Percentiles rank a stretch among this genome's conserved stretches.
Conservation (phyloP, 37 sponge, comb jelly and placozoan species). For the Hexactinellida sp. region DNA sequence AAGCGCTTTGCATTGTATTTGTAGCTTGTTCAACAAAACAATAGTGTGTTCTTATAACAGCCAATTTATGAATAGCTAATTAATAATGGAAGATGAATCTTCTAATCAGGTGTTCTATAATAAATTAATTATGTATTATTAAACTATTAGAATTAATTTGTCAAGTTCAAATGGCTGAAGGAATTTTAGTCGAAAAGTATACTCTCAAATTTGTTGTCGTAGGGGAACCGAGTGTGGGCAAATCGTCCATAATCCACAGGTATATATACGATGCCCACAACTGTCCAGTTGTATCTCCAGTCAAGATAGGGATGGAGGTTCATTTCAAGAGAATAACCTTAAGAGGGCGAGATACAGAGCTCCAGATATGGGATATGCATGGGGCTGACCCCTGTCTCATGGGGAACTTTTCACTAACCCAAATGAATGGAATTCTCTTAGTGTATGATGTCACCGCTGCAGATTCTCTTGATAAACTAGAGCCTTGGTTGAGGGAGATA, state of each 20-base stretch:
- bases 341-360: background rate
- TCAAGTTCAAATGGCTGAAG: background rate
- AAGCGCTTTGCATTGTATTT: no score
- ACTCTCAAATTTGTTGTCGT: background rate
- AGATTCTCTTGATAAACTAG: background rate
- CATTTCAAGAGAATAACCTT: background rate
- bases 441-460: background rate
- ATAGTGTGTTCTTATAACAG: no score
- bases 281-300: background rate
- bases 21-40: no score
- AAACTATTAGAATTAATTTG: background rate
- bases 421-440: background rate
- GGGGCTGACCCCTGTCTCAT: conserved; percentile 9
- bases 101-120: no score
- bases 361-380: conserved; percentile 6
- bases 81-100: no score
- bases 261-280: background rate
- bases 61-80: no score
- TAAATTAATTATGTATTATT: no score
- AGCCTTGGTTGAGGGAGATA: background rate
- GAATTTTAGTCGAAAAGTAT: background rate
- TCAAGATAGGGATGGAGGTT: background rate
- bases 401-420: background rate
- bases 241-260: background rate
- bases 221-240: background rate